Evolutionary conservation across 2,113 vertebrate genomes (phyloP).

Genomic region (Rafetus swinhoei): DNA sequence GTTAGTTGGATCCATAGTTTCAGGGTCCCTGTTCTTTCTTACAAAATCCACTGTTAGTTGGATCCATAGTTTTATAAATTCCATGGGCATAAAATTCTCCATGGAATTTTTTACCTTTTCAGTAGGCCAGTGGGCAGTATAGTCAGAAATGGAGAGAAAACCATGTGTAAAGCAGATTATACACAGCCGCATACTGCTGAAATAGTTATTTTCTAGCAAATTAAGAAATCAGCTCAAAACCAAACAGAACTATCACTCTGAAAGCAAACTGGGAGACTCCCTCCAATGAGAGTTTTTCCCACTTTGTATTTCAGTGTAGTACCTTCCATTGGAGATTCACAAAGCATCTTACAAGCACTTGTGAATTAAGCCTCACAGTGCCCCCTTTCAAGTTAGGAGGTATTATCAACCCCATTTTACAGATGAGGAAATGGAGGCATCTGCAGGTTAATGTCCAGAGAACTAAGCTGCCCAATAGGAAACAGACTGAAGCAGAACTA

Average conservation of each 20-base stretch:
- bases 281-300: background rate
- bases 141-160: background rate
- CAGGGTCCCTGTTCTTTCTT: background rate
- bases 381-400: background rate
- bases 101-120: constrained; percentile 17
- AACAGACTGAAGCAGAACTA: constrained; percentile 35
- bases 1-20: background rate
- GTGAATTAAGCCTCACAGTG: background rate
- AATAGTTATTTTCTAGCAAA: background rate
- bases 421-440: background rate
- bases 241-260: background rate
- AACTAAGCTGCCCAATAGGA: background rate
- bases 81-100: background rate
- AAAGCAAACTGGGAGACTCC: background rate
- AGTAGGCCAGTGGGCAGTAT: background rate
- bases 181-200: background rate
- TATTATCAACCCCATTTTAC: background rate
- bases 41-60: background rate
- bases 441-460: background rate
- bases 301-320: background rate
- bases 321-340: constrained; percentile 1
- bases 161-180: background rate
- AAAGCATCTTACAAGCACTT: background rate
- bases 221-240: background rate
- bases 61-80: background rate